These are phyloP conservation scores for Brachyptera risi DNA, from an alignment of 2,888 invertebrate species.

Conservation along the genomic window DNA sequence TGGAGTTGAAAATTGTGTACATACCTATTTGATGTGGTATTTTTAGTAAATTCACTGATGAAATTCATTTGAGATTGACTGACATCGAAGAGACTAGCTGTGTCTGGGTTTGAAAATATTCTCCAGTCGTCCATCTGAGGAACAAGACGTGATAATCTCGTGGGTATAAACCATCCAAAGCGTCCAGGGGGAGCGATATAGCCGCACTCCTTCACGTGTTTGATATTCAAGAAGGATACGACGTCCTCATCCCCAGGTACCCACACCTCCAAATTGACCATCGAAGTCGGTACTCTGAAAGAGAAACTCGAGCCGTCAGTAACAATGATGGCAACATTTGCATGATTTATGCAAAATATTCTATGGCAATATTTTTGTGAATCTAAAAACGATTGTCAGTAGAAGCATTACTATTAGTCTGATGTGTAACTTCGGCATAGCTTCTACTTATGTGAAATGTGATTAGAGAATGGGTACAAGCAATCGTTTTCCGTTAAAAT, in stretches of 20 bases:
- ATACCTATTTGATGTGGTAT: slow-evolving; percentile 38
- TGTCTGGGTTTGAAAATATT: slow-evolving; percentile 47
- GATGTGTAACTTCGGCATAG: no score
- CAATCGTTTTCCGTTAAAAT: no score
- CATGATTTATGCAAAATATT: no score
- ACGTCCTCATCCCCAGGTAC: slow-evolving; percentile 58
- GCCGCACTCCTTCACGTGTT: slow-evolving; percentile 51
- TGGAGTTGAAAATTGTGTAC: no score
- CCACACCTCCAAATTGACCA: slow-evolving; percentile 70
- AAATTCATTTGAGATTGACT: slow-evolving; percentile 40
- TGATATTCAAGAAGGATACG: slow-evolving; percentile 43
- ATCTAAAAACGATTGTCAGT: no score
- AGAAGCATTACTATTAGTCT: no score
- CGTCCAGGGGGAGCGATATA: slow-evolving; percentile 50
- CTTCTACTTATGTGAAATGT: no score
- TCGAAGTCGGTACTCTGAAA: slow-evolving; percentile 46
- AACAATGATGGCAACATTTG: no score
- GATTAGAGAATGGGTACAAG: no score
- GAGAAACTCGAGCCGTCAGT: neutral
- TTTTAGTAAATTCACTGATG: slow-evolving; percentile 41
- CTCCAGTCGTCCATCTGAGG: slow-evolving; percentile 53
- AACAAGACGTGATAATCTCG: slow-evolving; percentile 41
- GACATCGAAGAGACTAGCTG: slow-evolving; percentile 50
- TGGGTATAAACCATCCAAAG: slow-evolving; percentile 63
- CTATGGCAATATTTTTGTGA: no score